Percentiles rank a stretch among this genome's conserved stretches.
Conservation (phyloP, 2,888 invertebrate genomes). For the Melinopterus prodromus region DNA sequence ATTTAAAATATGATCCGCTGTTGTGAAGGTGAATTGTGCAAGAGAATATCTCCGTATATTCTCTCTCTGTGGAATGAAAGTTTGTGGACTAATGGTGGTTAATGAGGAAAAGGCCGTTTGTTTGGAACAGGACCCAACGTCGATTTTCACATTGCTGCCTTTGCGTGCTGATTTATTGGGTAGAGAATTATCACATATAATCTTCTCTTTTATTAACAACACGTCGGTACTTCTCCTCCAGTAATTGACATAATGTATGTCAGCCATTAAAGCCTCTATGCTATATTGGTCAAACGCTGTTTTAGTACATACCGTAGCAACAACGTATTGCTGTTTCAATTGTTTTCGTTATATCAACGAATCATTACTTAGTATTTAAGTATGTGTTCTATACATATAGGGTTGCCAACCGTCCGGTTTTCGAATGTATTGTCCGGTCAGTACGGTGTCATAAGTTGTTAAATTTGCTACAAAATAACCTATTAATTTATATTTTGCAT, state of each 20-base stretch:
- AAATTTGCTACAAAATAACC: no score
- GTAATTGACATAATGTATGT: constrained; percentile 25
- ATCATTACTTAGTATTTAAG: no score
- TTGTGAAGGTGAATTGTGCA: not conserved
- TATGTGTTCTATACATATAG: no score
- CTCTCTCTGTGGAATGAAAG: not conserved
- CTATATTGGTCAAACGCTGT: not conserved
- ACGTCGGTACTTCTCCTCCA: constrained; percentile 19
- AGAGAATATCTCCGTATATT: not conserved
- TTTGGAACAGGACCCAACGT: constrained; percentile 12
- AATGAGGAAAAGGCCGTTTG: not conserved
- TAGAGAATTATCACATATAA: constrained; percentile 15
- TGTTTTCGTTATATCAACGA: no score
- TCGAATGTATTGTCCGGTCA: no score
- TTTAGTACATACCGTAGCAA: not conserved
- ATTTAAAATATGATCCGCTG: not conserved
- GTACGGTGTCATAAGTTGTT: no score
- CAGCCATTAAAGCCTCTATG: constrained; percentile 18
- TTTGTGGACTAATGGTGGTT: not conserved
- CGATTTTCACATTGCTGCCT: constrained; percentile 15
- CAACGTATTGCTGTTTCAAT: not conserved
- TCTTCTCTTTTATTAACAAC: constrained; percentile 7
- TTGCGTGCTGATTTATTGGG: constrained; percentile 21
- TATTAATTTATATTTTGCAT: no score
- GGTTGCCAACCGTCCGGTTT: no score